phyloP scores from a whole-genome alignment of 2,113 vertebrate genomes.

The Dermatemys mawii region DNA sequence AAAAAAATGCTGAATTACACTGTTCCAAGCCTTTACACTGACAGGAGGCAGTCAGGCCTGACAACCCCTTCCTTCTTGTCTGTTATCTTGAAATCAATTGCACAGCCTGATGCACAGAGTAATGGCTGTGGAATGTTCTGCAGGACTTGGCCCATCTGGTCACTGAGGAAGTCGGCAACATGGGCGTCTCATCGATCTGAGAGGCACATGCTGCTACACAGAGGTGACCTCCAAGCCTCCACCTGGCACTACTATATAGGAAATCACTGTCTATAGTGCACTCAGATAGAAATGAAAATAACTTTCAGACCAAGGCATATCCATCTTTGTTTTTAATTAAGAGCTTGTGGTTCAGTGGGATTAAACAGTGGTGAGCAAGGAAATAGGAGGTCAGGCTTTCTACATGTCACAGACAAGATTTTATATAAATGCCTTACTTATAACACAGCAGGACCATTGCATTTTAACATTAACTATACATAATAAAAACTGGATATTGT shows the following conservation, averaged over 20 bases:
- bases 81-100: slow-evolving; percentile 64
- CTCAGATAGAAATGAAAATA: slow-evolving; percentile 46
- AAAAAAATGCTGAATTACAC: slow-evolving; percentile 56
- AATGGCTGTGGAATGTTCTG: slow-evolving; percentile 57
- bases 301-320: background rate
- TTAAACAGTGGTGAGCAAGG: background rate
- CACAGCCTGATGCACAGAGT: slow-evolving; percentile 60
- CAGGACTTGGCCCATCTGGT: slow-evolving; percentile 52
- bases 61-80: slow-evolving; percentile 63
- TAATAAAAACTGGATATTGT: background rate
- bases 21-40: slow-evolving; percentile 49
- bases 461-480: background rate
- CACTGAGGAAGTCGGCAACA: slow-evolving; percentile 65
- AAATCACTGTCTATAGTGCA: slow-evolving; percentile 31
- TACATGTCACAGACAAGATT: background rate
- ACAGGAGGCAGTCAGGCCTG: slow-evolving; percentile 62
- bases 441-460: background rate
- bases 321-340: slow-evolving; percentile 28
- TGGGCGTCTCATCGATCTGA: slow-evolving; percentile 53
- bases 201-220: slow-evolving; percentile 23
- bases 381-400: slow-evolving; percentile 27
- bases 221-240: slow-evolving; percentile 42
- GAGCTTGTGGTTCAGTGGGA: background rate
- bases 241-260: slow-evolving; percentile 33
- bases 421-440: background rate